Percentiles rank a stretch among this genome's conserved stretches.
These are phyloP conservation scores for Promerops cafer DNA, from an alignment of 2,113 vertebrate genomes.

Conservation along the genomic window DNA sequence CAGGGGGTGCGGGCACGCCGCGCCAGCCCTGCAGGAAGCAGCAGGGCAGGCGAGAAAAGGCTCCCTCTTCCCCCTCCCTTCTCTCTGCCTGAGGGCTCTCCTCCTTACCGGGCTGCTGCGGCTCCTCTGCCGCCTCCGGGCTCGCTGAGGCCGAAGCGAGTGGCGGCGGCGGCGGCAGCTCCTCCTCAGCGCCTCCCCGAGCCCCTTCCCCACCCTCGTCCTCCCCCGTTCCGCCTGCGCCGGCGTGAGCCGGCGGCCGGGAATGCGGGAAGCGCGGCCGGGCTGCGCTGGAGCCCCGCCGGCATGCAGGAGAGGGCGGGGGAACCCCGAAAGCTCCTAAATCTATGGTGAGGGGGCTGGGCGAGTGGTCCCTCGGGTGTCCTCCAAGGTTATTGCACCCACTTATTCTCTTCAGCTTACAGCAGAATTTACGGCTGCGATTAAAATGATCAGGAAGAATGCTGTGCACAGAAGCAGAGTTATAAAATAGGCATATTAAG, in stretches of 20 bases:
- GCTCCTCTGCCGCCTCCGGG: neutral
- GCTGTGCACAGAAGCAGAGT: neutral
- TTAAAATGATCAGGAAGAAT: neutral
- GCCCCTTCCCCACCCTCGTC: neutral
- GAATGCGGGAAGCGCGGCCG: neutral
- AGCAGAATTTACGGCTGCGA: neutral
- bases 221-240: neutral
- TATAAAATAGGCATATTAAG: neutral
- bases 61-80: neutral
- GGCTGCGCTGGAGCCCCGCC: neutral
- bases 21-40: neutral
- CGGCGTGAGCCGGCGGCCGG: neutral
- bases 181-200: neutral
- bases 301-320: rapidly evolving
- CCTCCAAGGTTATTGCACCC: neutral
- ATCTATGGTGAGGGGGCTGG: neutral
- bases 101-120: neutral
- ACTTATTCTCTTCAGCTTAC: neutral
- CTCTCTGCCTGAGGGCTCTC: neutral
- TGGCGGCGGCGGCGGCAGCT: neutral
- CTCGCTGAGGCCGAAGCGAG: neutral
- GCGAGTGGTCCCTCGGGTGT: neutral
- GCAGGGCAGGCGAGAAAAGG: neutral
- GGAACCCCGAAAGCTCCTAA: neutral
- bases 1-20: neutral